Conservation (phyloP, 23 tunicate genomes). For the Halocynthia aurantium region DNA sequence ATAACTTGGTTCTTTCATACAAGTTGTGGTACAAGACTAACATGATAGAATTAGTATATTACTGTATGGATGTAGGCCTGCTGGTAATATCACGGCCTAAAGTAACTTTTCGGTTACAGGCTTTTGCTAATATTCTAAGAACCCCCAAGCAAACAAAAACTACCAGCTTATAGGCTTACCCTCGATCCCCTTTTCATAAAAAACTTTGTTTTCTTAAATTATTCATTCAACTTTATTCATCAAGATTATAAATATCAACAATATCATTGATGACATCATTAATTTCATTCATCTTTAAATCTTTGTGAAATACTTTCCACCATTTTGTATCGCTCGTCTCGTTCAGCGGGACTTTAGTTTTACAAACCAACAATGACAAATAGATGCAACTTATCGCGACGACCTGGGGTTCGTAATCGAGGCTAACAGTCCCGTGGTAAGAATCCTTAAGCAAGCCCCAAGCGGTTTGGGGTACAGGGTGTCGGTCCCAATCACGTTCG, state of each 20-base stretch:
- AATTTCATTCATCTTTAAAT: conserved; percentile 1
- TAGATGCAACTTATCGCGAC: conserved; percentile 65
- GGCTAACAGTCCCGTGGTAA: conserved; percentile 38
- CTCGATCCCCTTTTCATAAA: no score
- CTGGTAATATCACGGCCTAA: no score
- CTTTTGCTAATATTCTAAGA: no score
- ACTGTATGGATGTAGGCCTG: no score
- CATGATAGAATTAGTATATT: no score
- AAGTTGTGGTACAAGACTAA: no score
- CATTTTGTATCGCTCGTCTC: conserved; percentile 35
- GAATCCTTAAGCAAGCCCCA: conserved; percentile 74
- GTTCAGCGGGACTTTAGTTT: conserved; percentile 43
- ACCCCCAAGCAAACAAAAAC: no score
- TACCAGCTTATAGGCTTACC: no score
- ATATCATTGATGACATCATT: conserved; percentile 17
- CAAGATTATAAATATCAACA: conserved; percentile 18
- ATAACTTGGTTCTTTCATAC: no score
- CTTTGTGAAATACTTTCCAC: conserved; percentile 67
- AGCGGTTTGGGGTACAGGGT: conserved; percentile 35
- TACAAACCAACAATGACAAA: conserved; percentile 50
- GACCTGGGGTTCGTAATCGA: conserved; percentile 44
- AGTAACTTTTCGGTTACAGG: no score
- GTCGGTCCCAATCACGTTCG: conserved; percentile 42
- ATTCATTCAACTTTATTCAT: background rate
- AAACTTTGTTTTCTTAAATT: no score